Conservation (phyloP, 2,797 vertebrate genomes). For the Chaunax sp. region DNA sequence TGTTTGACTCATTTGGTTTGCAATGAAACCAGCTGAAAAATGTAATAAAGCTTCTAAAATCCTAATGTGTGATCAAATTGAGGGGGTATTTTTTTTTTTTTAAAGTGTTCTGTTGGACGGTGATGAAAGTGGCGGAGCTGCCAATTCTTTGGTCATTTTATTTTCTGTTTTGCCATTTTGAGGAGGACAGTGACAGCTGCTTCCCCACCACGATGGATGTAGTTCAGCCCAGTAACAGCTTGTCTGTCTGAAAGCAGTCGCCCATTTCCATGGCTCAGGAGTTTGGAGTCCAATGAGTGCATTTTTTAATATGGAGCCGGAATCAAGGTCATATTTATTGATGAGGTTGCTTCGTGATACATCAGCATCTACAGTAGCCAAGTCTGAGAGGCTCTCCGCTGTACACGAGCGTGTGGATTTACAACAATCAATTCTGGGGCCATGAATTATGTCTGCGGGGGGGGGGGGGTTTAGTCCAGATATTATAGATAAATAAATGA, state of each 20-base stretch:
- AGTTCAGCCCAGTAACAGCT: constrained; percentile 8
- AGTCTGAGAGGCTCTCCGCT: constrained; percentile 35
- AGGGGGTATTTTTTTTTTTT: constrained; percentile 16
- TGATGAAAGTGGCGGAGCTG: constrained; percentile 46
- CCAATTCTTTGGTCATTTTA: constrained; percentile 24
- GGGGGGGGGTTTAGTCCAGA: constrained; percentile 2
- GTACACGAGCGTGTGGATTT: constrained; percentile 44
- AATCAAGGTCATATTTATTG: constrained; percentile 48
- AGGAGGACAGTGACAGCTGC: not conserved
- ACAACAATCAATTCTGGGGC: constrained; percentile 18
- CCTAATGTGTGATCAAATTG: constrained; percentile 9
- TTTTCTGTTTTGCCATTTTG: constrained; percentile 36
- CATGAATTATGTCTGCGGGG: constrained; percentile 28
- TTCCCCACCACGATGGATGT: constrained; percentile 1
- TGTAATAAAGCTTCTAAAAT: constrained; percentile 1
- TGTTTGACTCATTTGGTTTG: constrained; percentile 27
- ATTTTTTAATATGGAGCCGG: constrained; percentile 32
- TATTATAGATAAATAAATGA: too few relatives aligned
- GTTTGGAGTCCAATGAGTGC: constrained; percentile 27
- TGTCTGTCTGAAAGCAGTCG: not conserved
- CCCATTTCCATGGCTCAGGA: not conserved
- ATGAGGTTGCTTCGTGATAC: constrained; percentile 46
- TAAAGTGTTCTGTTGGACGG: constrained; percentile 21
- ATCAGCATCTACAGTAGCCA: constrained; percentile 52
- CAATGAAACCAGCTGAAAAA: constrained; percentile 24